Evolutionary conservation across 2,113 vertebrate species (phyloP).

Genomic region (Picathartes gymnocephalus): DNA sequence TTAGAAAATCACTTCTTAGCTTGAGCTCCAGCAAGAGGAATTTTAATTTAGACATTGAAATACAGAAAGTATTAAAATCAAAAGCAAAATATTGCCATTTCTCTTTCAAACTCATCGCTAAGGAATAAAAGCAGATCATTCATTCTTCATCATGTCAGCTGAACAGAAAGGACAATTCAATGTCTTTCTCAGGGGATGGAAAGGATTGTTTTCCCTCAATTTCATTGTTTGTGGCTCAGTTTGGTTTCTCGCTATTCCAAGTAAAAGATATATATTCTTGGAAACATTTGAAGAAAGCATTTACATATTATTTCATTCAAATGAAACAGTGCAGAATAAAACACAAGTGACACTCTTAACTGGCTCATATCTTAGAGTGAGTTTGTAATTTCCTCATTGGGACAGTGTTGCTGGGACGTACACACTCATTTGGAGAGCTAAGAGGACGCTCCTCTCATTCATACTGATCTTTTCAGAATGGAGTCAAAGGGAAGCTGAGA

Average conservation of each 20-base stretch:
- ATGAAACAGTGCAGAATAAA: neutral
- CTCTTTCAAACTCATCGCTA: neutral
- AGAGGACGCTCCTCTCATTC: neutral
- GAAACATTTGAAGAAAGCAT: neutral
- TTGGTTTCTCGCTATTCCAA: neutral
- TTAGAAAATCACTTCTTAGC: neutral
- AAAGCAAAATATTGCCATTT: neutral
- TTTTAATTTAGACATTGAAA: neutral
- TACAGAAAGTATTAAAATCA: neutral
- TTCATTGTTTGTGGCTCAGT: neutral
- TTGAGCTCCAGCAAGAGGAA: neutral
- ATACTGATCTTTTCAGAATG: neutral
- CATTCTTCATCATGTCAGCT: neutral
- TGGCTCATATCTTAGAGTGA: neutral
- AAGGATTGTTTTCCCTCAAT: neutral
- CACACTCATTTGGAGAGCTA: neutral
- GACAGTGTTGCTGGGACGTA: neutral
- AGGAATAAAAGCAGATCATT: neutral
- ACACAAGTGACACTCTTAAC: neutral
- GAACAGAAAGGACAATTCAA: neutral
- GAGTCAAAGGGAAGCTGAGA: neutral
- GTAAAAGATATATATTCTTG: neutral
- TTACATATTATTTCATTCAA: neutral
- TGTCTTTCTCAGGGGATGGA: neutral
- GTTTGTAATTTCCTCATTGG: neutral